Percentiles rank a stretch among this genome's conserved stretches.
Conservation (phyloP, 2,888 invertebrate species). For the Papilio protenor region DNA sequence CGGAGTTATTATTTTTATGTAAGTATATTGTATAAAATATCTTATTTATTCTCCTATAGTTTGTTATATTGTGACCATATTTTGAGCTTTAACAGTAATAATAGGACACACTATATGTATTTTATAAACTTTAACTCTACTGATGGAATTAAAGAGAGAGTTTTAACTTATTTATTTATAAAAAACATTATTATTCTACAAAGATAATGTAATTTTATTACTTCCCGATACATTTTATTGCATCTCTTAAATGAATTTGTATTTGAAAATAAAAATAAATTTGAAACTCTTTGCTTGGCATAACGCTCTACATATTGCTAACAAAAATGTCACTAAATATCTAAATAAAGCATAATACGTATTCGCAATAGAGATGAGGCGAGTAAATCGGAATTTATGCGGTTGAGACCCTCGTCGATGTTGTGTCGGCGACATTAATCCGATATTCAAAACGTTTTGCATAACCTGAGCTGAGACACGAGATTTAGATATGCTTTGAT, state of each 20-base stretch:
- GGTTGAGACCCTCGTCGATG: conserved; percentile 31
- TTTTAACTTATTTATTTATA: background rate
- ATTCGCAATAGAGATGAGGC: background rate
- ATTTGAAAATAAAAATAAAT: background rate
- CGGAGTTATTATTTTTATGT: conserved; percentile 20
- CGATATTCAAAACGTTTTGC: conserved; percentile 37
- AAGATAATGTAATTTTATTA: no score
- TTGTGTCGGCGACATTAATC: conserved; percentile 32
- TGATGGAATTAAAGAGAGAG: background rate
- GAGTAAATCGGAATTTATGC: conserved; percentile 27
- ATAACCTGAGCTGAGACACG: conserved; percentile 23
- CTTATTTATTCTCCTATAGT: background rate
- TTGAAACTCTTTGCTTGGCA: background rate
- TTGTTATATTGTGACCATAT: background rate
- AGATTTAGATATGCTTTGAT: conserved; percentile 29
- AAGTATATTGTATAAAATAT: background rate
- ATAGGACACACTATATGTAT: background rate
- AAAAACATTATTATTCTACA: no score
- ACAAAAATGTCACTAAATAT: background rate
- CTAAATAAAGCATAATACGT: background rate
- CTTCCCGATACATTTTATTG: no score
- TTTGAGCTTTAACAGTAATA: background rate
- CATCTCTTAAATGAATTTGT: no score
- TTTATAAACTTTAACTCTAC: background rate
- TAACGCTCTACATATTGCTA: background rate